These are phyloP conservation scores for Montipora sp. DNA, from an alignment of 64 coral and sea anemone genomes.

Conservation along the genomic window DNA sequence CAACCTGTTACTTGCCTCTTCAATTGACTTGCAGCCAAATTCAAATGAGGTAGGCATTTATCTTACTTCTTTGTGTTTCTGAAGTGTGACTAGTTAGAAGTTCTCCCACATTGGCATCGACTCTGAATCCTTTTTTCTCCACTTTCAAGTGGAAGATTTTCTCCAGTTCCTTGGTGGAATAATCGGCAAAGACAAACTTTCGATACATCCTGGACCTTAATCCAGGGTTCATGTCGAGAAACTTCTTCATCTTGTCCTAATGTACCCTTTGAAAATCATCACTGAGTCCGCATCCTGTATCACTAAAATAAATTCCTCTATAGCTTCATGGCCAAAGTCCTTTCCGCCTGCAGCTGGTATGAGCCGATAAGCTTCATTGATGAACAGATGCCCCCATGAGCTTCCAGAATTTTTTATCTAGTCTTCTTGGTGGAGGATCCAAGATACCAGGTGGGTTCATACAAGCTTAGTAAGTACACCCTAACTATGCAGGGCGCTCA, in stretches of 20 bases:
- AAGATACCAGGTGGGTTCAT: slow-evolving; percentile 23
- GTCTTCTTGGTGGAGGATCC: slow-evolving; percentile 49
- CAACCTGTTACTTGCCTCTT: slow-evolving; percentile 63
- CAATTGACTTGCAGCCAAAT: slow-evolving; percentile 11
- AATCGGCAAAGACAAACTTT: slow-evolving; percentile 49
- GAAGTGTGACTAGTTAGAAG: not conserved
- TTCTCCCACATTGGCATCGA: not conserved
- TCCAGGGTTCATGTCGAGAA: slow-evolving; percentile 34
- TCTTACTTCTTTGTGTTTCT: not conserved
- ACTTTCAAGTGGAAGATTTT: slow-evolving; percentile 4
- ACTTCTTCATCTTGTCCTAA: slow-evolving; percentile 28
- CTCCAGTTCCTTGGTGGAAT: slow-evolving; percentile 40
- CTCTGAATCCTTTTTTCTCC: not conserved
- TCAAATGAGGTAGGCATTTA: slow-evolving; percentile 49
- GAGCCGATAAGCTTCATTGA: slow-evolving; percentile 59
- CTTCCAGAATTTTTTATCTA: slow-evolving; percentile 17
- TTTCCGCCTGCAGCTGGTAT: not conserved
- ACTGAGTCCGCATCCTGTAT: slow-evolving; percentile 62
- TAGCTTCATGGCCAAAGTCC: slow-evolving; percentile 56
- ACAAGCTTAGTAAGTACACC: too few species aligned
- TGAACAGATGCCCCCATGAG: slow-evolving; percentile 52
- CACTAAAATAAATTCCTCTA: slow-evolving; percentile 48
- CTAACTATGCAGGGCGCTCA: too few species aligned
- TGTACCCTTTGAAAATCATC: slow-evolving; percentile 68
- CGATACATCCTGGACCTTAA: slow-evolving; percentile 29